Evolutionary conservation across 2,888 invertebrate genomes (phyloP).

Genomic region (Sarcophaga carnaria): DNA sequence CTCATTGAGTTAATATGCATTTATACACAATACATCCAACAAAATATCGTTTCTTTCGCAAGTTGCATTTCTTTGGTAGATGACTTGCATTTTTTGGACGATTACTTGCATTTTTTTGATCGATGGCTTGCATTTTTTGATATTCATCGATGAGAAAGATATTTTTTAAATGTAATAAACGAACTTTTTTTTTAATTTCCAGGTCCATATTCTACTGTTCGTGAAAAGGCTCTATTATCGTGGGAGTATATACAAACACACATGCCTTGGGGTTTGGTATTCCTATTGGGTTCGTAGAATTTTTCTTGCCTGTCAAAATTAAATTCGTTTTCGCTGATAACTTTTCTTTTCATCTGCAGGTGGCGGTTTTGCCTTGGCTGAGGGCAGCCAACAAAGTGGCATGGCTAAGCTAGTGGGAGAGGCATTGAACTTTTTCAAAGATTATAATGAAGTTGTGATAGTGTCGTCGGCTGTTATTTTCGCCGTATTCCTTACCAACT

Average conservation of each 20-base stretch:
- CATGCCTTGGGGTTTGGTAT: slow-evolving; percentile 93
- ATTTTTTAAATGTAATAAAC: too few species aligned
- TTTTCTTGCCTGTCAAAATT: not conserved
- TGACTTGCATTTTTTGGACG: too few species aligned
- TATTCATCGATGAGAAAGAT: too few species aligned
- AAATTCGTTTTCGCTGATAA: not conserved
- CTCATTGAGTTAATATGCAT: too few species aligned
- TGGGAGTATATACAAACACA: slow-evolving; percentile 91
- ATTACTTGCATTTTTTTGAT: too few species aligned
- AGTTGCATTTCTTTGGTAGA: too few species aligned
- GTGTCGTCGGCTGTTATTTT: slow-evolving; percentile 84
- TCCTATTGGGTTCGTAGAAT: slow-evolving; percentile 86
- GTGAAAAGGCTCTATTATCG: slow-evolving; percentile 84
- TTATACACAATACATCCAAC: too few species aligned
- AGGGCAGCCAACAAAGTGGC: slow-evolving; percentile 89
- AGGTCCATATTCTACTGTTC: slow-evolving; percentile 66
- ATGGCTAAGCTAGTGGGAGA: slow-evolving; percentile 88
- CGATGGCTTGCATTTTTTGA: too few species aligned
- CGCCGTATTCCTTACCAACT: slow-evolving; percentile 89
- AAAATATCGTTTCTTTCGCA: too few species aligned
- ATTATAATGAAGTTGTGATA: slow-evolving; percentile 84
- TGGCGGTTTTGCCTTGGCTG: slow-evolving; percentile 93
- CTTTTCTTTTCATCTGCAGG: slow-evolving; percentile 81
- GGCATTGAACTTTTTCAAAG: slow-evolving; percentile 85
- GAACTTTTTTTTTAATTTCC: not conserved